Evolutionary conservation across 2,888 invertebrate genomes (phyloP), one percentile per base, ranked within the genome.

Genomic region (Tineola bisselliella): DNA sequence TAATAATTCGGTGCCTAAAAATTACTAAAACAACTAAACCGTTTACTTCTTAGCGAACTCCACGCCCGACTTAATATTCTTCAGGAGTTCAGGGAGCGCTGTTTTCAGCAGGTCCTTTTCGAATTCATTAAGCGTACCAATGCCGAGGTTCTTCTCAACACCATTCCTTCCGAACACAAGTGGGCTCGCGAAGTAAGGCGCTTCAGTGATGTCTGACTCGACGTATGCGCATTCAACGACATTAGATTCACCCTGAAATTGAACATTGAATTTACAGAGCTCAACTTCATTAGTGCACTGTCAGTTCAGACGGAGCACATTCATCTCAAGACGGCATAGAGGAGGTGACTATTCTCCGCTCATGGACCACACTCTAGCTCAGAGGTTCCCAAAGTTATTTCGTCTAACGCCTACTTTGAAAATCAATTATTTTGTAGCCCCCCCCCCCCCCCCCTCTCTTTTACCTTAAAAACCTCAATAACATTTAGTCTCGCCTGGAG

Each of bases 181-280:
- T 6, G 98, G 99, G 60, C 95, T 98, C 8, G 99, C 93, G 87
- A 99, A 99, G 87, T 97, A 99, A 59, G 91, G 88, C 0, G 96
- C 93, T 67, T 96, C 97, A 0, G 97, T 95, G 8, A 97, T 88
- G 74, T 92, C 91, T 0, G 98, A 98, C 68, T 92, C 90, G 31
- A 99, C 93, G 81, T 93, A 99, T 0, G 97, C 92, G 81, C 98
- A 98, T 80, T 99, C 98, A 8, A 98, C 89, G 12, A 98, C 91
- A 74, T 95, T 93, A 62, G 90, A 82, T 71, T 97, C 95, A 19
- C 97, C 97, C 87, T 86, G 74, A 3, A 66, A 67, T 25, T 25
- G 2, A 25, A 18, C 1, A 13, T n/a, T n/a, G n/a, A n/a, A n/a
- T n/a, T n/a, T n/a, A 25, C 31, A 54, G 64, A 25, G 6, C 25